These are phyloP conservation scores for Merluccius polli DNA, from an alignment of 2,797 vertebrate species.

Conservation along the genomic window DNA sequence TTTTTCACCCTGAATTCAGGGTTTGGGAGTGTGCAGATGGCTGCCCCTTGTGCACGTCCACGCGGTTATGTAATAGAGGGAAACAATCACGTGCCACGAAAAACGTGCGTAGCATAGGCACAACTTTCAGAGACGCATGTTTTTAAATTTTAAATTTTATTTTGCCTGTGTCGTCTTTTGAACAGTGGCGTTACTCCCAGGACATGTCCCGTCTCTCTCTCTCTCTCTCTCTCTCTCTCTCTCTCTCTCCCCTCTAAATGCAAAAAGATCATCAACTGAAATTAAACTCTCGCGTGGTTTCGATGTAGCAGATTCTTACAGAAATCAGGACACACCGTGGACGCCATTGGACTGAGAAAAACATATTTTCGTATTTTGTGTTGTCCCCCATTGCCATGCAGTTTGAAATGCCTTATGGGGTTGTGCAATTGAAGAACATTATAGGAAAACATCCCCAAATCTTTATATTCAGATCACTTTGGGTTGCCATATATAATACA, in stretches of 20 bases:
- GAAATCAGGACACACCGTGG: not conserved
- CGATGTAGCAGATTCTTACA: slow-evolving; percentile 13
- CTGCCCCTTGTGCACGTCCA: slow-evolving; percentile 38
- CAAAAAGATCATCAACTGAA: not conserved
- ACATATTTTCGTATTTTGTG: not conserved
- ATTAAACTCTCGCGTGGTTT: not conserved
- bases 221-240: not conserved
- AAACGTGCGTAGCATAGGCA: slow-evolving; percentile 49
- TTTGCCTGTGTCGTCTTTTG: not conserved
- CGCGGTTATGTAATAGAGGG: slow-evolving; percentile 61
- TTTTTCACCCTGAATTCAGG: not conserved
- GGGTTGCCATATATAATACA: not conserved
- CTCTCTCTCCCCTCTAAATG: not conserved
- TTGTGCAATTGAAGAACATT: not conserved
- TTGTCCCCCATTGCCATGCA: not conserved
- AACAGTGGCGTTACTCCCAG: too few relatives aligned
- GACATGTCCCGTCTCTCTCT: too few relatives aligned
- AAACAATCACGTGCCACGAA: slow-evolving; percentile 56
- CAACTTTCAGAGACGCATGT: slow-evolving; percentile 28
- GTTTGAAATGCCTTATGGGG: not conserved
- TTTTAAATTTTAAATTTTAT: too few relatives aligned
- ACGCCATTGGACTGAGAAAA: not conserved
- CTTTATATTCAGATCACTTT: not conserved
- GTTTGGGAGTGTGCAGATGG: not conserved
- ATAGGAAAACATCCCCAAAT: not conserved